Evolutionary conservation across 1,140 invertebrate genomes (phyloP).

Genomic region (Drosophila serrata): DNA sequence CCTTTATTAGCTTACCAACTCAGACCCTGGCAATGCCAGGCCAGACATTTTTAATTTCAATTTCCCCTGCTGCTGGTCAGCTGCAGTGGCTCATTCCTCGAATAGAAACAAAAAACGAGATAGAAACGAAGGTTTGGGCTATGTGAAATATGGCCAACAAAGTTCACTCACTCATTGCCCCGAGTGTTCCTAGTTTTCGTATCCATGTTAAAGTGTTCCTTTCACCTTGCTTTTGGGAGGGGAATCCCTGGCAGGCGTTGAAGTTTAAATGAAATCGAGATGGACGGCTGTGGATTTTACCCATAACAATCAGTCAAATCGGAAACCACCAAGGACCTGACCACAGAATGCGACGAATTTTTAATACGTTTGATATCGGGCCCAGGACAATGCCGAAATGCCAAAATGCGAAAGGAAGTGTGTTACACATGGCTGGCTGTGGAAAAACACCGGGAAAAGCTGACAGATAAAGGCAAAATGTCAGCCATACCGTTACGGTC

Average conservation of each 20-base stretch:
- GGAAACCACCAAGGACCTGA: conserved; percentile 12
- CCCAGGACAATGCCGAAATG: conserved; percentile 6
- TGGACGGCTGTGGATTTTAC: conserved; percentile 4
- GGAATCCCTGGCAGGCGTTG: conserved; percentile 15
- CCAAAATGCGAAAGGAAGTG: conserved; percentile 32
- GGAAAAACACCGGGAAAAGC: conserved; percentile 27
- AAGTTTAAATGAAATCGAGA: conserved; percentile 35
- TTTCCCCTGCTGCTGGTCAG: conserved; percentile 1
- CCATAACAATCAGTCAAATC: conserved; percentile 28
- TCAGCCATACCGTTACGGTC: conserved; percentile 10
- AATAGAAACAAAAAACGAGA: background rate
- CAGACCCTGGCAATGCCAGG: background rate
- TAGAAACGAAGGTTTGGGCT: conserved; percentile 2
- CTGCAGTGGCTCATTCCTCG: background rate
- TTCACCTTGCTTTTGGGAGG: background rate
- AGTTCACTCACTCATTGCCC: conserved; percentile 14
- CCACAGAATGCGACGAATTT: conserved; percentile 28
- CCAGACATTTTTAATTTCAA: conserved; percentile 19
- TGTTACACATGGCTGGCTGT: conserved; percentile 30
- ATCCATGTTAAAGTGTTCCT: conserved; percentile 27
- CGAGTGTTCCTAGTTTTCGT: conserved; percentile 9
- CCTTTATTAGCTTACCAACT: conserved; percentile 12
- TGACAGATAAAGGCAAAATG: conserved; percentile 43
- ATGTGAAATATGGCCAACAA: conserved; percentile 23
- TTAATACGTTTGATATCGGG: conserved; percentile 36